A percentile compares a stretch with the other conserved stretches of the same genome.
Evolutionary conservation across 1,140 invertebrate species (phyloP).

Genomic region (Drosophila kohkoa): DNA sequence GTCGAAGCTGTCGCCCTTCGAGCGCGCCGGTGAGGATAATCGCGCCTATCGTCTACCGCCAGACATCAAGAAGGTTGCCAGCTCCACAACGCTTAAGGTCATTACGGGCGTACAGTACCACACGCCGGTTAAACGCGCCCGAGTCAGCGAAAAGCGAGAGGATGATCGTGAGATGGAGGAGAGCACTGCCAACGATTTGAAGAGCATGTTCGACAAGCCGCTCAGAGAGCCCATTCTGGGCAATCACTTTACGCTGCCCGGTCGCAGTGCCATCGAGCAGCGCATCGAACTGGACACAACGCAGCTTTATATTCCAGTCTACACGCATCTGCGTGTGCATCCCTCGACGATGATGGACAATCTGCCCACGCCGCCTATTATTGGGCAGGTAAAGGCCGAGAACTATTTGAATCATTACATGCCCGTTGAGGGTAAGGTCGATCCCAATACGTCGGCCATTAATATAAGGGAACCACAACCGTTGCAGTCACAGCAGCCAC

Average conservation of each 20-base stretch:
- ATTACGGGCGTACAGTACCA: constrained; percentile 67
- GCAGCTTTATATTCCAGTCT: constrained; percentile 87
- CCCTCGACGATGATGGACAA: constrained; percentile 84
- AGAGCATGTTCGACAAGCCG: constrained; percentile 85
- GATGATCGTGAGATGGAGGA: constrained; percentile 25
- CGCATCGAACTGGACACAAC: constrained; percentile 85
- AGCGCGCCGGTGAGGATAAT: constrained; percentile 76
- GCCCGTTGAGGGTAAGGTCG: constrained; percentile 46
- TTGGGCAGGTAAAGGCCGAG: constrained; percentile 75
- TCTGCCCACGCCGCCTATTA: constrained; percentile 85
- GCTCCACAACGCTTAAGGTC: constrained; percentile 89
- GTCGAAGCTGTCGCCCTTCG: constrained; percentile 85
- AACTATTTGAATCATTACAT: constrained; percentile 62
- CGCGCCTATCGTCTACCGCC: constrained; percentile 86
- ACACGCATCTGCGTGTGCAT: constrained; percentile 86
- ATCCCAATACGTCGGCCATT: constrained; percentile 38
- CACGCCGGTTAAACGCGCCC: constrained; percentile 18
- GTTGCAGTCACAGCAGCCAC: background rate
- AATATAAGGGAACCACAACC: constrained; percentile 35
- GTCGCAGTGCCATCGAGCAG: constrained; percentile 78
- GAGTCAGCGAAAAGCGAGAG: constrained; percentile 51
- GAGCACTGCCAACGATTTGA: constrained; percentile 62
- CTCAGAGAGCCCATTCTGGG: constrained; percentile 85
- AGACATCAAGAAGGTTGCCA: constrained; percentile 88
- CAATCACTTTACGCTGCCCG: constrained; percentile 84